phyloP scores from a whole-genome alignment of 2,797 vertebrate species.

The Rhadinocentrus ornatus region DNA sequence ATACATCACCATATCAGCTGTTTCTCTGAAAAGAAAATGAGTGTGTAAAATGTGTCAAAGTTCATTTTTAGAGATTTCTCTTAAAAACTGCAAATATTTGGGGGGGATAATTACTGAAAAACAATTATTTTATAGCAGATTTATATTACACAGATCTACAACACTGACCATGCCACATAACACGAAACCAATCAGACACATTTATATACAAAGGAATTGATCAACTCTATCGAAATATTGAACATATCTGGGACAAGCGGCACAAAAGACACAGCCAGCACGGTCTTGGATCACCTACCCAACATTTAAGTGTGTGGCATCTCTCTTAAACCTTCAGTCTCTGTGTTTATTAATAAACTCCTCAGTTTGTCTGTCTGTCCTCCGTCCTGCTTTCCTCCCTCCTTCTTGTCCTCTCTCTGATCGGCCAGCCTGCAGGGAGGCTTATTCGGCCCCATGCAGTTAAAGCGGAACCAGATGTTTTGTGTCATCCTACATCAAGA shows the following conservation, averaged over 20 bases:
- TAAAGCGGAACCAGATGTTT: constrained; percentile 85
- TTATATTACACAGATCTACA: not conserved
- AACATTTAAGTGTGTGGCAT: constrained; percentile 4
- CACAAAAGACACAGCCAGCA: not conserved
- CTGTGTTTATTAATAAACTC: constrained; percentile 51
- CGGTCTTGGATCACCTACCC: not conserved
- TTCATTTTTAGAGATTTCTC: too few species aligned
- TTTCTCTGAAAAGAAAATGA: too few species aligned
- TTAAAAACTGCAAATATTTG: not conserved
- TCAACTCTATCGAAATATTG: not conserved
- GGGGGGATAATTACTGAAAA: not conserved
- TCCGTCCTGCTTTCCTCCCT: constrained; percentile 32
- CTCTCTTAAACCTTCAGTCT: constrained; percentile 9
- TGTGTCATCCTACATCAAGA: constrained; percentile 70
- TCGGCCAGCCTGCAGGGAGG: constrained; percentile 70
- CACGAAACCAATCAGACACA: not conserved
- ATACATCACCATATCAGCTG: too few species aligned
- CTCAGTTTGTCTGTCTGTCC: constrained; percentile 34
- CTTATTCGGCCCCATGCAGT: constrained; percentile 69
- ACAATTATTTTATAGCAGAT: not conserved
- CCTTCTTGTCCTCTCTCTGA: constrained; percentile 49
- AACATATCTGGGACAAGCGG: not conserved
- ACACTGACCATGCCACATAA: not conserved
- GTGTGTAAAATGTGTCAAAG: too few species aligned
- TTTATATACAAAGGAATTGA: not conserved